Evolutionary conservation across 2,888 invertebrate species (phyloP).

Genomic region (Chrysopilus asiliformis): DNA sequence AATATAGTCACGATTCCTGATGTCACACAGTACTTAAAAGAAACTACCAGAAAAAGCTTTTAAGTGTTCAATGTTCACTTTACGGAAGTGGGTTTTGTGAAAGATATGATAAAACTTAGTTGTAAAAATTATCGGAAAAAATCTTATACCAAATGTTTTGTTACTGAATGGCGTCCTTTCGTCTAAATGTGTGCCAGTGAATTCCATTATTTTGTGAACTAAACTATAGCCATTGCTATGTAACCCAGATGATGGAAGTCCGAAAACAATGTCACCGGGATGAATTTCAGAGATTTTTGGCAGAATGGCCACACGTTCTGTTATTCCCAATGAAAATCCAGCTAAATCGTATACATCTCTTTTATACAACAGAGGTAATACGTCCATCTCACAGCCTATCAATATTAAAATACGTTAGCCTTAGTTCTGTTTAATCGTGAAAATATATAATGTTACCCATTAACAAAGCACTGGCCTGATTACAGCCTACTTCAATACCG

Average conservation of each 20-base stretch:
- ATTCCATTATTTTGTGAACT: conserved; percentile 71
- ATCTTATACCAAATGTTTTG: conserved; percentile 50
- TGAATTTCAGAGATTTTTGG: conserved; percentile 58
- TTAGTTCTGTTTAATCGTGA: neutral
- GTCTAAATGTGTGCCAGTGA: conserved; percentile 48
- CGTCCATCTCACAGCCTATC: conserved; percentile 82
- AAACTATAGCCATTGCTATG: conserved; percentile 97
- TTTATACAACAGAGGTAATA: conserved; percentile 87
- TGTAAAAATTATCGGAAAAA: neutral
- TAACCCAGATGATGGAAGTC: conserved; percentile 80
- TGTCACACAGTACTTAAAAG: no score
- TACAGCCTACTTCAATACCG: conserved; percentile 76
- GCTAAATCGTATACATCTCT: conserved; percentile 85
- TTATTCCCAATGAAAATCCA: conserved; percentile 90
- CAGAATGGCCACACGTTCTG: conserved; percentile 59
- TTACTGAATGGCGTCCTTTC: conserved; percentile 63
- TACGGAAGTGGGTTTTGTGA: neutral
- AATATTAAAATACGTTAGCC: conserved; percentile 7
- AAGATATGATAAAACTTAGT: no score
- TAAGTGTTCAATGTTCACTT: neutral
- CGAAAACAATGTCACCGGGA: conserved; percentile 72
- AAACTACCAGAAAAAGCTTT: neutral
- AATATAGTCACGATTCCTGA: no score
- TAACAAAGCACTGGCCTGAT: conserved; percentile 68
- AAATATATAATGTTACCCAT: conserved; percentile 46